A percentile compares a stretch with the other conserved stretches of the same genome.
Evolutionary conservation across 2,113 vertebrate genomes (phyloP).

Genomic region (Thalassoma bifasciatum): DNA sequence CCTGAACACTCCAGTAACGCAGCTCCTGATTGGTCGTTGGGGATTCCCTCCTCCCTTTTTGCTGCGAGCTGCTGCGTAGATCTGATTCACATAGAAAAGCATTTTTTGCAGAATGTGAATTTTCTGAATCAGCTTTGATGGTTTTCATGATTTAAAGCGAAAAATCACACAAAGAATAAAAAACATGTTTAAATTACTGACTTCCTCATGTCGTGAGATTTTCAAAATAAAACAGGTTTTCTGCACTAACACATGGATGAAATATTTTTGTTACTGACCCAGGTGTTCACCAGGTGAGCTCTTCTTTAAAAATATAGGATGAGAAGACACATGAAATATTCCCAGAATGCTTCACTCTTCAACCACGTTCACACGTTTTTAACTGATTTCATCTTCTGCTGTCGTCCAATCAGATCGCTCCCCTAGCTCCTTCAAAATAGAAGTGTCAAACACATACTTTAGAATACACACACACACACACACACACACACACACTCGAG

Average conservation of each 20-base stretch:
- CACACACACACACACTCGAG: constrained; percentile 8
- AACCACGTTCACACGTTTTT: too few relatives aligned
- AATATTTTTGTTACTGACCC: too few relatives aligned
- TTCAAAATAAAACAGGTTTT: too few relatives aligned
- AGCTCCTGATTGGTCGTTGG: constrained; percentile 32
- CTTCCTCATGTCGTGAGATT: too few relatives aligned
- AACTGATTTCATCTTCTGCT: not conserved
- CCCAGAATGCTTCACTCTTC: too few relatives aligned
- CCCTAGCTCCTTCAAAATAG: not conserved
- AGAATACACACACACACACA: constrained; percentile 1
- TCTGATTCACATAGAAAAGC: too few relatives aligned
- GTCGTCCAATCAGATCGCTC: constrained; percentile 11
- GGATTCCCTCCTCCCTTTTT: constrained; percentile 15
- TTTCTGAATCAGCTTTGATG: constrained; percentile 12
- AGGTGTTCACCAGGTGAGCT: too few relatives aligned
- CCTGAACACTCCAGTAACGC: not conserved
- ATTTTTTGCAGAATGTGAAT: not conserved
- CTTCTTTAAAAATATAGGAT: too few relatives aligned
- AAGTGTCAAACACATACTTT: not conserved
- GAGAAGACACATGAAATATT: too few relatives aligned
- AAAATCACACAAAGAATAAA: constrained; percentile 19
- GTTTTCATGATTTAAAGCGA: constrained; percentile 24
- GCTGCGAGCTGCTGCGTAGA: not conserved
- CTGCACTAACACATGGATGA: too few relatives aligned
- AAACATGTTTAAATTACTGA: not conserved